Percentiles rank a stretch among this genome's conserved stretches.
Evolutionary conservation across 2,113 vertebrate genomes (phyloP).

Genomic region (Rhabdornis inornatus): DNA sequence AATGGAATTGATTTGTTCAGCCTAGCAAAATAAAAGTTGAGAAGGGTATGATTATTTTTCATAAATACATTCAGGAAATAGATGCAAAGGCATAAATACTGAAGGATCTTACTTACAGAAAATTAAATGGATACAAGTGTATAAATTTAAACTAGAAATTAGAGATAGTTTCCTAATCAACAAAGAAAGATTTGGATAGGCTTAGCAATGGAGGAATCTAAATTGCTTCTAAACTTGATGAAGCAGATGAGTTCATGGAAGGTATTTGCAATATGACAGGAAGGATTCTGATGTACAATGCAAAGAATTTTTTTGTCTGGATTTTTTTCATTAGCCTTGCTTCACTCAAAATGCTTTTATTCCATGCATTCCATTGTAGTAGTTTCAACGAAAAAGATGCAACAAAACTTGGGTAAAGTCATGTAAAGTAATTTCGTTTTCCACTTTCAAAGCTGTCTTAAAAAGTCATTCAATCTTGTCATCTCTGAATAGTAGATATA

Average conservation of each 20-base stretch:
- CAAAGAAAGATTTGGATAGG: not conserved
- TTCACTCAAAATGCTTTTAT: not conserved
- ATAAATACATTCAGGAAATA: slow-evolving; percentile 14
- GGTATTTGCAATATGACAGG: not conserved
- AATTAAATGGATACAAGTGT: not conserved
- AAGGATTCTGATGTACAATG: not conserved
- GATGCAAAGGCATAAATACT: not conserved
- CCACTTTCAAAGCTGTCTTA: not conserved
- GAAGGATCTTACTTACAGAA: not conserved
- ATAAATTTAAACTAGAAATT: slow-evolving; percentile 10
- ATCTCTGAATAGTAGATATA: not conserved
- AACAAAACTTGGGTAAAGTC: not conserved
- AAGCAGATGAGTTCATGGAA: not conserved
- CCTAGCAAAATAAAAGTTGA: slow-evolving; percentile 9
- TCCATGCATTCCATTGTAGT: not conserved
- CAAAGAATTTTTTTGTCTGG: not conserved
- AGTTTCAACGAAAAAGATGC: not conserved
- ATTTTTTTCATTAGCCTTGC: not conserved
- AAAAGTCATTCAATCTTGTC: not conserved
- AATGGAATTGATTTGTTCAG: slow-evolving; percentile 12
- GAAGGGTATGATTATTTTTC: slow-evolving; percentile 14
- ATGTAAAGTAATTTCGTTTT: not conserved
- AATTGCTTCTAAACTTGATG: slow-evolving; percentile 10
- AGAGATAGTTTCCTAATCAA: not conserved
- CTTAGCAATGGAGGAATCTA: not conserved